Conservation (phyloP, 1,140 invertebrate genomes). For the Drosophila elegans region DNA sequence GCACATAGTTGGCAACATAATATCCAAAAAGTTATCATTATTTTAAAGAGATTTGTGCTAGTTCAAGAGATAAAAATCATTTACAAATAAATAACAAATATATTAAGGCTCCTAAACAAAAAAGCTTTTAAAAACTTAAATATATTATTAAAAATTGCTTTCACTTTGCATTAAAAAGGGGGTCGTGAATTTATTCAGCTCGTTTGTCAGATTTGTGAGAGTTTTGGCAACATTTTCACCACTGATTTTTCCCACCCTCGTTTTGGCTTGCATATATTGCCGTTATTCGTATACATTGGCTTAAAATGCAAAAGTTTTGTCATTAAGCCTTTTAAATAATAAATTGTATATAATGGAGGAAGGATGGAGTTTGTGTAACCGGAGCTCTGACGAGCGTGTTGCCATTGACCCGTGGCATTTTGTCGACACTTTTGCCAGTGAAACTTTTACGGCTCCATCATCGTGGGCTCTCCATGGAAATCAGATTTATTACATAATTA, state of each 20-base stretch:
- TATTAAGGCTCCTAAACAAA: neutral
- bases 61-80: too few species aligned
- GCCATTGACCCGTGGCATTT: constrained; percentile 54
- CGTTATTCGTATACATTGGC: constrained; percentile 49
- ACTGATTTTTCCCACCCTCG: neutral
- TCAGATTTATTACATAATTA: constrained; percentile 81
- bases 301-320: constrained; percentile 77
- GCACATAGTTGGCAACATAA: too few species aligned
- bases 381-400: constrained; percentile 29
- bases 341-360: constrained; percentile 60
- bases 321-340: constrained; percentile 82
- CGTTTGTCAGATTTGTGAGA: neutral
- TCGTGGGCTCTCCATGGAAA: constrained; percentile 62
- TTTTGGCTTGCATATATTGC: constrained; percentile 21
- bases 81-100: neutral
- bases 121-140: neutral
- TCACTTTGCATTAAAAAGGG: too few species aligned
- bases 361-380: neutral
- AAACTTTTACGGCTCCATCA: constrained; percentile 40
- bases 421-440: constrained; percentile 16
- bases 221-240: neutral
- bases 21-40: too few species aligned
- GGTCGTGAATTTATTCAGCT: too few species aligned
- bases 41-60: too few species aligned
- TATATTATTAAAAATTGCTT: too few species aligned